Base-by-base conservation (phyloP, 2,888 invertebrate species). In the Drosophila borborema region DNA sequence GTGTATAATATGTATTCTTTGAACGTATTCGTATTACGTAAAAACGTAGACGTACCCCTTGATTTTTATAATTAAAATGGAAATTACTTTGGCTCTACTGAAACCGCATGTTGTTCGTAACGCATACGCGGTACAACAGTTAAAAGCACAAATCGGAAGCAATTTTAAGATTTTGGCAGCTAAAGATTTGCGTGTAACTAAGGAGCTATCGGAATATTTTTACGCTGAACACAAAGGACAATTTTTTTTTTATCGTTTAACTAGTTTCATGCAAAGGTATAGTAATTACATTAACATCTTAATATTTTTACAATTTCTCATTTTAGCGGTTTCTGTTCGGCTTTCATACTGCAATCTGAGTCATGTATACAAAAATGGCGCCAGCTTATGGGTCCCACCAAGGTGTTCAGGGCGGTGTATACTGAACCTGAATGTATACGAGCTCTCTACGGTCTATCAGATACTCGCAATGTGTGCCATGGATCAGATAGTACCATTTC, bases 391-490 rank as follows among this genome's bases (percentile, higher is more conserved):
- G 99, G 99, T 0, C 98, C 98, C 2, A 98, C 99, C 0, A 98
- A 98, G 94, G 97, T 96, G 0, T 97, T 94, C 90, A 96, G 95
- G 91, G 96, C 97, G 0, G 96, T 97, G 71, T 97, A 96, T 90
- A 95, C 95, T 65, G 95, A 96, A 63, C 98, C 98, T 0, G 92
- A 96, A 62, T 95, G 96, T 61, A 95, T 99, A 73, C 94, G 99
- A 82, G 97, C 97, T 2, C 94, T 94, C 90, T 98, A 96, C 94
- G 99, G 99, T 0, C 94, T 99, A 20, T 97, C 98, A 0, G 99
- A 99, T 92, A 99, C 99, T 0, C 95, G 99, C 86, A 99, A 99
- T 94, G 98, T 97, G 2, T 96, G 97, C 12, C 99, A 99, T 94
- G 99, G 99, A 18, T 98, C 99, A 91, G 98, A 98, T 96, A 94